These are phyloP conservation scores for Echiichthys vipera DNA, from an alignment of 2,797 vertebrate species.

Conservation along the genomic window DNA sequence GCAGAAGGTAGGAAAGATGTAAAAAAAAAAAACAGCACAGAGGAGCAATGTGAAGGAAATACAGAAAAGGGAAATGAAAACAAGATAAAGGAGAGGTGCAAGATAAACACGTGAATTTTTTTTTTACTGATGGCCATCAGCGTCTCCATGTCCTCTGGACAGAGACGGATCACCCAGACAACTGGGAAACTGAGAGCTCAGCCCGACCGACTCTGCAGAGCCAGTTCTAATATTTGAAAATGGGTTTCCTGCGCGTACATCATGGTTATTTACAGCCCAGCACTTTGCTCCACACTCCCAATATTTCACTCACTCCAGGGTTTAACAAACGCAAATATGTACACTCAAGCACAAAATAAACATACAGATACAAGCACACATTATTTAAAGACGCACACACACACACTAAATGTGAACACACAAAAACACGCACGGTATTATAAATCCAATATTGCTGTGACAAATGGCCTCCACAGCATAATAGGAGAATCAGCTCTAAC, in stretches of 20 bases:
- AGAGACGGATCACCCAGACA: conserved; percentile 47
- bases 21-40: not conserved
- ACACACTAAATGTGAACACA: conserved; percentile 28
- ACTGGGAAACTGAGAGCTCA: conserved; percentile 28
- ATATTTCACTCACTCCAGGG: conserved; percentile 58
- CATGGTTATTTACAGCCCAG: conserved; percentile 60
- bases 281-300: conserved; percentile 37
- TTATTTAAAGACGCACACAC: conserved; percentile 32
- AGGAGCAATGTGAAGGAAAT: conserved; percentile 24
- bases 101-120: conserved; percentile 42
- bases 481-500: conserved; percentile 61
- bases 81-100: conserved; percentile 13
- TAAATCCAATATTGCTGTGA: conserved; percentile 73
- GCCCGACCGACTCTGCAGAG: conserved; percentile 48
- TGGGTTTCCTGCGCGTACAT: conserved; percentile 55
- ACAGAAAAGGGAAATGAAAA: conserved; percentile 35
- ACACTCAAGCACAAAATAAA: conserved; percentile 26
- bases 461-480: conserved; percentile 67
- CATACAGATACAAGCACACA: conserved; percentile 22
- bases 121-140: conserved; percentile 56
- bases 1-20: not conserved
- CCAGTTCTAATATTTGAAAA: conserved; percentile 48
- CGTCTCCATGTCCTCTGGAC: conserved; percentile 41
- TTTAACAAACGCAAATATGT: conserved; percentile 66
- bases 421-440: conserved; percentile 51